Evolutionary conservation across 1,140 invertebrate species (phyloP).

Genomic region (Brachionus sp.): DNA sequence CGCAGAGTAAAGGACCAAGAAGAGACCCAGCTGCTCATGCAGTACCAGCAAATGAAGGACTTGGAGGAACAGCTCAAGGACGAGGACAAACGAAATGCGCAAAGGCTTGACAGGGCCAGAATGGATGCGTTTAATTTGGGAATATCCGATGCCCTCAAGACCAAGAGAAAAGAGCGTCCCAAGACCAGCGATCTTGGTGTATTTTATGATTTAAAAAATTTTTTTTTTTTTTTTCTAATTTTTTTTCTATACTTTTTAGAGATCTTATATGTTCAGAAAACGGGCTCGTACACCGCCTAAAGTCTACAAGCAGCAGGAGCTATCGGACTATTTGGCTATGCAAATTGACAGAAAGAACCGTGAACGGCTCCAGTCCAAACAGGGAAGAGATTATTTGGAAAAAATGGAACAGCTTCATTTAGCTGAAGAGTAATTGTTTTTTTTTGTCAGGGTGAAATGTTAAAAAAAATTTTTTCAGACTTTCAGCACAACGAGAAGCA

Average conservation of each 20-base stretch:
- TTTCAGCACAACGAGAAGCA: slow-evolving; percentile 56
- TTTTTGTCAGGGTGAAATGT: neutral
- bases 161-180: slow-evolving; percentile 50
- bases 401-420: slow-evolving; percentile 41
- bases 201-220: neutral
- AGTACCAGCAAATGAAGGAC: slow-evolving; percentile 58
- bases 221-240: slow-evolving; percentile 22
- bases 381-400: slow-evolving; percentile 30
- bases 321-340: slow-evolving; percentile 48
- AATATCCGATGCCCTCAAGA: slow-evolving; percentile 54
- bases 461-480: slow-evolving; percentile 49
- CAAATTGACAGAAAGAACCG: neutral
- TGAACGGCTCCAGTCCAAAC: neutral
- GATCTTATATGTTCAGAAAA: slow-evolving; percentile 57
- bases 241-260: slow-evolving; percentile 49
- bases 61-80: slow-evolving; percentile 55
- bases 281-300: slow-evolving; percentile 56
- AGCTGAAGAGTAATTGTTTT: slow-evolving; percentile 30
- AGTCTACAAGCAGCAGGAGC: slow-evolving; percentile 53
- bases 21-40: slow-evolving; percentile 56
- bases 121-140: slow-evolving; percentile 59
- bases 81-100: slow-evolving; percentile 51
- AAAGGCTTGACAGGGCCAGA: slow-evolving; percentile 55
- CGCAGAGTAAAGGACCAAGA: slow-evolving; percentile 53
- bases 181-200: slow-evolving; percentile 27